phyloP scores from a whole-genome alignment of 2,888 invertebrate genomes.

The Sicus ferrugineus region DNA sequence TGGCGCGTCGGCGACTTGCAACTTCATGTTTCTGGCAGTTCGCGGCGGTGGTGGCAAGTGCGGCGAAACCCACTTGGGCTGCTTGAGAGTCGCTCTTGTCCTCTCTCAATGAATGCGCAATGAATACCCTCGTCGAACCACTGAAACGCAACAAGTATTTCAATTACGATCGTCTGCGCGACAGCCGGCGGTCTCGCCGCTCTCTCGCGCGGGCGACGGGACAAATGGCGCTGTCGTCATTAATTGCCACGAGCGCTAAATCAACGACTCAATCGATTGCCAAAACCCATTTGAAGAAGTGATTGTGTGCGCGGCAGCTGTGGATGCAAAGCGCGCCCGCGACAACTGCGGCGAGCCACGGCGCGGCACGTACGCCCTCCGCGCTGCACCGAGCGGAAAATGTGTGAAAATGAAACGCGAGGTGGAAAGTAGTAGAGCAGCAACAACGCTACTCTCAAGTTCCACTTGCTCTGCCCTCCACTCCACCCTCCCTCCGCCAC shows the following conservation, averaged over 20 bases:
- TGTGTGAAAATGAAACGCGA: slow-evolving; percentile 22
- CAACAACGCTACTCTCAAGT: neutral
- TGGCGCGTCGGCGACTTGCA: too few relatives aligned
- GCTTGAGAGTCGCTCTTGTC: neutral
- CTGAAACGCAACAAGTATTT: neutral
- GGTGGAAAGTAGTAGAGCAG: slow-evolving; percentile 5
- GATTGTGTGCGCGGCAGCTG: slow-evolving; percentile 21
- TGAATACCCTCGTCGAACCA: neutral
- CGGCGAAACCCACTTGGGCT: neutral
- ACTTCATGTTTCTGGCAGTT: too few relatives aligned
- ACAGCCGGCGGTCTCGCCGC: neutral
- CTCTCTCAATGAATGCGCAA: neutral
- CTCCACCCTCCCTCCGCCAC: neutral
- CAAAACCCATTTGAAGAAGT: slow-evolving; percentile 45
- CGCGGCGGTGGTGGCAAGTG: neutral
- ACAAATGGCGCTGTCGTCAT: slow-evolving; percentile 39
- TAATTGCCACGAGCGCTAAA: slow-evolving; percentile 41
- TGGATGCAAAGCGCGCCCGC: slow-evolving; percentile 19
- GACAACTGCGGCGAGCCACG: slow-evolving; percentile 10
- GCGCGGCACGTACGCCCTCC: neutral
- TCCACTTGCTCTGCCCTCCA: slow-evolving; percentile 19
- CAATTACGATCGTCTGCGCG: slow-evolving; percentile 11
- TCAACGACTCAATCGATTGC: slow-evolving; percentile 47
- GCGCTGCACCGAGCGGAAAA: slow-evolving; percentile 16
- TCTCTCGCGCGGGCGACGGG: neutral